Conservation (phyloP, 1,140 invertebrate species). For the Cyphomyrmex costatus region DNA sequence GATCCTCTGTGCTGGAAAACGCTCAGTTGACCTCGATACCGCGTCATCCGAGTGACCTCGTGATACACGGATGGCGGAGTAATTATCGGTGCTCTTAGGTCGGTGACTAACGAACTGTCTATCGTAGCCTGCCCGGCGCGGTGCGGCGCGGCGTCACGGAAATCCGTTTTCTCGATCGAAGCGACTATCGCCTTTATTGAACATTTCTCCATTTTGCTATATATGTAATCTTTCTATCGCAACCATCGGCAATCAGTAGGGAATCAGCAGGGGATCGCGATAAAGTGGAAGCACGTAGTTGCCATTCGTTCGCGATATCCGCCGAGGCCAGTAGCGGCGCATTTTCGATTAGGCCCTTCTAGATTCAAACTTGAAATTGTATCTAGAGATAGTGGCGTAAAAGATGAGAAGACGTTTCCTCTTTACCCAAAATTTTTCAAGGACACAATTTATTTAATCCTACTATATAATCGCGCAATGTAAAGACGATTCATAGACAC, state of each 20-base stretch:
- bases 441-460: not conserved
- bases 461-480: not conserved
- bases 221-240: constrained; percentile 45
- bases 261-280: constrained; percentile 49
- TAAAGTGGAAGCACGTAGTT: constrained; percentile 48
- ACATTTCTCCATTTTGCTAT: constrained; percentile 4
- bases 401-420: not conserved
- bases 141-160: constrained; percentile 36
- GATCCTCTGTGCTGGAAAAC: constrained; percentile 34
- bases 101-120: constrained; percentile 40
- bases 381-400: not conserved
- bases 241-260: constrained; percentile 58
- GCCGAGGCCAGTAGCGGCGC: constrained; percentile 7
- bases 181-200: constrained; percentile 13
- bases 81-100: constrained; percentile 59
- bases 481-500: not conserved
- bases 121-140: too few relatives aligned
- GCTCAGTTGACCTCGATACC: constrained; percentile 45
- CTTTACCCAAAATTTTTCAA: too few relatives aligned
- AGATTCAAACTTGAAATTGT: not conserved
- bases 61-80: constrained; percentile 56
- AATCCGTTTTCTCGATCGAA: constrained; percentile 56
- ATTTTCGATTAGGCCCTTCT: constrained; percentile 22
- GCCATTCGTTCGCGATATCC: constrained; percentile 42
- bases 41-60: constrained; percentile 61